Conservation (phyloP, 2,113 vertebrate species). For the Sphyrna mokarran region DNA sequence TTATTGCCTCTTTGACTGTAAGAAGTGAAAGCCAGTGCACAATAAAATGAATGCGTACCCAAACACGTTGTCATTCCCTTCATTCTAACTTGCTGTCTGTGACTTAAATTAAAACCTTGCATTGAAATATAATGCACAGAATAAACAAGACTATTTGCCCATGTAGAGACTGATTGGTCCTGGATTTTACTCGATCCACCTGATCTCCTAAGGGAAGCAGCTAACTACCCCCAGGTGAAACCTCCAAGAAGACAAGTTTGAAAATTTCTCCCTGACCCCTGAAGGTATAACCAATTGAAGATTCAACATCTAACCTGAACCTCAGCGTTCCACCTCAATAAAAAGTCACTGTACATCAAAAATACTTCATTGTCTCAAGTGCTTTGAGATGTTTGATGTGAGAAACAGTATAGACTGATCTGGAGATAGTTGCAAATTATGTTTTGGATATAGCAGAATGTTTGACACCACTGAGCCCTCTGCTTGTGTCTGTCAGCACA, state of each 20-base stretch:
- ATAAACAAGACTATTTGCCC: not conserved
- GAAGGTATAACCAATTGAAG: not conserved
- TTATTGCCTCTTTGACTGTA: not conserved
- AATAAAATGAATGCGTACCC: not conserved
- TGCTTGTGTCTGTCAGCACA: not conserved
- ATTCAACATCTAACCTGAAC: not conserved
- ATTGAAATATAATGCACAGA: not conserved
- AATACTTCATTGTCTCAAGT: not conserved
- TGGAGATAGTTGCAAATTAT: not conserved
- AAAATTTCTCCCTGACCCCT: not conserved
- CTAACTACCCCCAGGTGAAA: not conserved
- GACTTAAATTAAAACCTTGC: not conserved
- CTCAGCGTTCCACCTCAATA: not conserved
- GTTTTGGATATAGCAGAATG: not conserved
- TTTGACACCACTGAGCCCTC: not conserved
- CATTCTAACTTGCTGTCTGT: not conserved
- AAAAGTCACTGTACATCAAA: not conserved
- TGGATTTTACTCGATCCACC: not conserved
- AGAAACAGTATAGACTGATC: not conserved
- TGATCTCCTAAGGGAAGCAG: not conserved
- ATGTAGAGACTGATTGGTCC: not conserved
- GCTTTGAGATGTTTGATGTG: conserved; percentile 11
- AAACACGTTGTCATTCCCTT: not conserved
- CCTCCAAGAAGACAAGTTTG: not conserved
- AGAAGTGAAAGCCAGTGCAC: not conserved